A percentile compares a stretch with the other conserved stretches of the same genome.
phyloP scores from a whole-genome alignment of 2,888 invertebrate species.

The Amblyjoppa fuscipennis region DNA sequence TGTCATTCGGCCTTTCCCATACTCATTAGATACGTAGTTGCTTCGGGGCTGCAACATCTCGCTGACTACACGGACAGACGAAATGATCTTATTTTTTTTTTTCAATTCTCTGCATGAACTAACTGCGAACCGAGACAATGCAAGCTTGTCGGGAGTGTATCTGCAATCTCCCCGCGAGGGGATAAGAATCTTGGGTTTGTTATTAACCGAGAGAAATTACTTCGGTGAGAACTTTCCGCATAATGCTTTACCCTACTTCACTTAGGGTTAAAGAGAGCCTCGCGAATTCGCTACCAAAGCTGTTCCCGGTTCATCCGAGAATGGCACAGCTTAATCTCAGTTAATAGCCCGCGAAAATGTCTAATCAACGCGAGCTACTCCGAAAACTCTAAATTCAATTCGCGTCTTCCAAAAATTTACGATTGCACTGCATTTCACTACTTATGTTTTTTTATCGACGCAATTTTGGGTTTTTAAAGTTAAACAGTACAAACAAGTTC shows the following conservation, averaged over 20 bases:
- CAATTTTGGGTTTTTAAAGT: too few relatives aligned
- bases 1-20: slow-evolving; percentile 61
- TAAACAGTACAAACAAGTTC: too few relatives aligned
- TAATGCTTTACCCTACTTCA: slow-evolving; percentile 60
- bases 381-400: neutral
- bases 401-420: neutral
- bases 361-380: neutral
- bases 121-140: slow-evolving; percentile 65
- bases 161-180: slow-evolving; percentile 47
- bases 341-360: neutral
- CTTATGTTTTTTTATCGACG: neutral
- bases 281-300: slow-evolving; percentile 8
- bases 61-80: slow-evolving; percentile 57
- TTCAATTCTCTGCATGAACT: slow-evolving; percentile 37
- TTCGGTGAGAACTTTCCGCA: slow-evolving; percentile 46
- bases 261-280: slow-evolving; percentile 34
- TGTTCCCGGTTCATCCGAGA: neutral
- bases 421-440: neutral
- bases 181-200: slow-evolving; percentile 56
- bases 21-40: slow-evolving; percentile 55
- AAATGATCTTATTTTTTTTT: slow-evolving; percentile 51
- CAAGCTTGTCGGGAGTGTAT: slow-evolving; percentile 39
- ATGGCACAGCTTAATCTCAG: neutral
- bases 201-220: slow-evolving; percentile 44
- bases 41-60: slow-evolving; percentile 43